Evolutionary conservation across 2,113 vertebrate genomes (phyloP).

Genomic region (Neolamprologus brichardi): DNA sequence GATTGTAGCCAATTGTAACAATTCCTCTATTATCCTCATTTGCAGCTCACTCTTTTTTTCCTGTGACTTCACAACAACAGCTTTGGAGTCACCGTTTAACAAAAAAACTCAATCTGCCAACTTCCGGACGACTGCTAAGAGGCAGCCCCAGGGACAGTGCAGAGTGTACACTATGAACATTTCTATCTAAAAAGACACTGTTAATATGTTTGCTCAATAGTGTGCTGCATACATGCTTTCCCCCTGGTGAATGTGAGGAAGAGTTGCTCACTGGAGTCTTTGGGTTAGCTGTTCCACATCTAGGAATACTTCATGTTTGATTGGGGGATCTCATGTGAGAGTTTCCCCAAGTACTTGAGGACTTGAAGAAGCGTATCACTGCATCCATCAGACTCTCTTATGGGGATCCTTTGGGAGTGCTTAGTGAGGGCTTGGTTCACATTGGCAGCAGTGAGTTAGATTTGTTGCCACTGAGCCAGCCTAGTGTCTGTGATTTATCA

Average conservation of each 20-base stretch:
- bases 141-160: not conserved
- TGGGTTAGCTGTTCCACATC: not conserved
- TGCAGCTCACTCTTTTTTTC: not conserved
- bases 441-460: not conserved
- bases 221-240: not conserved
- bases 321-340: not conserved
- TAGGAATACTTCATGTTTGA: not conserved
- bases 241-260: not conserved
- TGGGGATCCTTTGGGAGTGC: not conserved
- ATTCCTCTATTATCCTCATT: not conserved
- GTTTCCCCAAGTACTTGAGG: not conserved
- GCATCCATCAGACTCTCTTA: not conserved
- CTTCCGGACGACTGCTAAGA: not conserved
- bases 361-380: not conserved
- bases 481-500: not conserved
- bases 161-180: not conserved
- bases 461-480: not conserved
- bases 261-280: not conserved
- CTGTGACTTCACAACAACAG: not conserved
- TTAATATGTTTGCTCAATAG: not conserved
- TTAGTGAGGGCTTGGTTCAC: not conserved
- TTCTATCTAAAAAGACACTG: not conserved
- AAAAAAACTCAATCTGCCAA: not conserved
- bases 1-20: not conserved
- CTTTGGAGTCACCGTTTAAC: not conserved